phyloP scores from a whole-genome alignment of 2,113 vertebrate genomes.

The Otis tarda region DNA sequence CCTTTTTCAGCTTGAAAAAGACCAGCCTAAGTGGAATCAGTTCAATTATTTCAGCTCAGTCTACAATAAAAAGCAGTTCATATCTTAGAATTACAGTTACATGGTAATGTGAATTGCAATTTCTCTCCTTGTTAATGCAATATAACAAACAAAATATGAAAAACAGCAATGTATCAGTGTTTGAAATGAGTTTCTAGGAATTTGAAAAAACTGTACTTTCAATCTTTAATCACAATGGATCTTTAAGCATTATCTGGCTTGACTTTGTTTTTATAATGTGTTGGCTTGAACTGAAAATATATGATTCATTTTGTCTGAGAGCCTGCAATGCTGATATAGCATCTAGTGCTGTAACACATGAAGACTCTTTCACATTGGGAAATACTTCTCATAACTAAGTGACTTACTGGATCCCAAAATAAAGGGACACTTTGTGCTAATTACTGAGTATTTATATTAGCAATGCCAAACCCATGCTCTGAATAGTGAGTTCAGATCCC shows the following conservation, averaged over 20 bases:
- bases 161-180: not conserved
- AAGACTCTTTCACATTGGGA: not conserved
- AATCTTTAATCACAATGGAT: not conserved
- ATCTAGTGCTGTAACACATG: not conserved
- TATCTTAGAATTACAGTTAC: not conserved
- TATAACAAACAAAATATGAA: not conserved
- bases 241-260: not conserved
- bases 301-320: not conserved
- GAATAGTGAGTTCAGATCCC: not conserved
- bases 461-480: not conserved
- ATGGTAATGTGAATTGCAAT: not conserved
- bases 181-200: not conserved
- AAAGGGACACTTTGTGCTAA: not conserved
- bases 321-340: not conserved
- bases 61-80: not conserved
- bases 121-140: not conserved
- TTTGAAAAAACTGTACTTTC: not conserved
- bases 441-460: not conserved
- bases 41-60: conserved; percentile 14
- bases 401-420: not conserved
- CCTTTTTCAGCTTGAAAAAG: not conserved
- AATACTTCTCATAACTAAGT: not conserved
- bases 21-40: not conserved
- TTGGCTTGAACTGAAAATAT: not conserved
- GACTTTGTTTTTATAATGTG: not conserved